Conservation (phyloP, 2,113 vertebrate genomes). For the Uropsilus gracilis region DNA sequence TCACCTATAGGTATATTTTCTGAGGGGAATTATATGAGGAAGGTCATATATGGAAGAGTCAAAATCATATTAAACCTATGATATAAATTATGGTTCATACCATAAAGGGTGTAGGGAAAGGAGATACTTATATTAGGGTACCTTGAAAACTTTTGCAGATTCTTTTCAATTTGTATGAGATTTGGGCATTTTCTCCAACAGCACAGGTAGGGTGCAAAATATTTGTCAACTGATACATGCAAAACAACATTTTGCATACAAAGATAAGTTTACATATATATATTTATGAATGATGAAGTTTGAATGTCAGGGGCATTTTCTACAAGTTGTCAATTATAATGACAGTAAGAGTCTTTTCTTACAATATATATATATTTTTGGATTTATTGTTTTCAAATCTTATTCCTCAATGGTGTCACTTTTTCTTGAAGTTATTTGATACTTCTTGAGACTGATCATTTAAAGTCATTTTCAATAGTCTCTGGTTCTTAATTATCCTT, state of each 20-base stretch:
- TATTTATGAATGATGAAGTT: slow-evolving; percentile 41
- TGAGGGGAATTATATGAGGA: not conserved
- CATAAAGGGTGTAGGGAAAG: not conserved
- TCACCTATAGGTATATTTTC: not conserved
- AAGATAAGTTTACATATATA: not conserved
- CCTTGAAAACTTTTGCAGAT: not conserved
- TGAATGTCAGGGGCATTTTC: not conserved
- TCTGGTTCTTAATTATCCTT: not conserved
- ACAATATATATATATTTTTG: not conserved
- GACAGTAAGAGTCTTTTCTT: not conserved
- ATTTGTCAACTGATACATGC: slow-evolving; percentile 30
- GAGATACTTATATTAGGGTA: not conserved
- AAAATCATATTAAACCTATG: not conserved
- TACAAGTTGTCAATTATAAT: not conserved
- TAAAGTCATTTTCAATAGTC: not conserved
- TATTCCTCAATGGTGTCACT: not conserved
- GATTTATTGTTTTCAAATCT: not conserved
- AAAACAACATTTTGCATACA: slow-evolving; percentile 49
- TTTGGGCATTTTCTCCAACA: not conserved
- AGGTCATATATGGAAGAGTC: not conserved
- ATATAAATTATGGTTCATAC: not conserved
- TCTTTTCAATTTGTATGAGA: not conserved
- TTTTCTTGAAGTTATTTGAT: not conserved
- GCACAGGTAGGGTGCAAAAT: not conserved
- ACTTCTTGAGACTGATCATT: not conserved